Evolutionary conservation across 2,113 vertebrate genomes (phyloP).

Genomic region (Podarcis muralis): DNA sequence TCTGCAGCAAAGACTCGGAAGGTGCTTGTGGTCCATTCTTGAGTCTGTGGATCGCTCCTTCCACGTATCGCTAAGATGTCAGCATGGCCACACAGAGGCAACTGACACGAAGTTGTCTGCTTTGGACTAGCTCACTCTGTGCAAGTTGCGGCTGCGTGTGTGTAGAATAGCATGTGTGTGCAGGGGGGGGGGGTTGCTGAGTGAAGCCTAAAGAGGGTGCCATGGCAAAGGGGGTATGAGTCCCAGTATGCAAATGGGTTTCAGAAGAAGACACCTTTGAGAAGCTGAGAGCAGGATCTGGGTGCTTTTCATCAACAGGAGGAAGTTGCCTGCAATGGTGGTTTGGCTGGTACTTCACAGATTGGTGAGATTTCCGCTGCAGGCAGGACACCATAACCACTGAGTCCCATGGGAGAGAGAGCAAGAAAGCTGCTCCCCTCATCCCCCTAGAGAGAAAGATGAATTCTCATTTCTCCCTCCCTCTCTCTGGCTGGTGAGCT

Average conservation of each 20-base stretch:
- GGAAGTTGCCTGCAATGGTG: neutral
- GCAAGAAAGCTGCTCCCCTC: neutral
- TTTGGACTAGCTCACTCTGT: neutral
- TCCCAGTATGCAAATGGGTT: neutral
- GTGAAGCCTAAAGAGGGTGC: neutral
- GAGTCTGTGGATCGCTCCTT: neutral
- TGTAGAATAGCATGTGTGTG: too few relatives aligned
- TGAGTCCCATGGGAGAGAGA: neutral
- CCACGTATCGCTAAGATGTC: neutral
- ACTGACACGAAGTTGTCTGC: too few relatives aligned
- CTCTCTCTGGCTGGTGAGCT: neutral
- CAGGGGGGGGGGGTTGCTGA: neutral
- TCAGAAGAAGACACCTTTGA: neutral
- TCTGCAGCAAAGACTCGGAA: neutral
- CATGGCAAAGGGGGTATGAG: neutral
- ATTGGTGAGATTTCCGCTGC: constrained; percentile 14
- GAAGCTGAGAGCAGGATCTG: neutral
- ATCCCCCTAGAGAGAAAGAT: neutral
- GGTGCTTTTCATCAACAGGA: neutral
- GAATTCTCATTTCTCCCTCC: neutral
- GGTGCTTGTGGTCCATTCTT: neutral
- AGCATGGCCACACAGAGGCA: neutral
- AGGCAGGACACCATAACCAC: neutral
- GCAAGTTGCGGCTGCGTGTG: neutral
- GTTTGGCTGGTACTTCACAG: neutral